These are phyloP conservation scores for Myrmophylax atrothorax DNA, from an alignment of 2,113 vertebrate genomes.

Conservation along the genomic window DNA sequence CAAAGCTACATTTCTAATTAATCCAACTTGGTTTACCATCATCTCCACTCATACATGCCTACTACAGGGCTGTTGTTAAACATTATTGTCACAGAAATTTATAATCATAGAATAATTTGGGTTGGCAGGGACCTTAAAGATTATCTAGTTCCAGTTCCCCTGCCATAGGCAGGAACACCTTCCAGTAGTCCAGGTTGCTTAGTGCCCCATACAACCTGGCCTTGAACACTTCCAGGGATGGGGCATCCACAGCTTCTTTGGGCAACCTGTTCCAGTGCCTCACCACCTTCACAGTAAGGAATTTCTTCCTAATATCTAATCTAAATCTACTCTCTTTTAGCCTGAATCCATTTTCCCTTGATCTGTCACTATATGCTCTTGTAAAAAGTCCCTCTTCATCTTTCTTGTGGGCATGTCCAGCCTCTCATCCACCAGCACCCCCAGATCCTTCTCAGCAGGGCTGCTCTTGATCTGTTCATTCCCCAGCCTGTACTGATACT, in stretches of 20 bases:
- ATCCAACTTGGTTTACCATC: background rate
- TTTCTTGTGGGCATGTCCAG: background rate
- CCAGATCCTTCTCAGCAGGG: background rate
- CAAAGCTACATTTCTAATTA: slow-evolving; percentile 46
- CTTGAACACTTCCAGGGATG: background rate
- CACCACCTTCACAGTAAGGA: background rate
- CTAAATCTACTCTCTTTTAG: background rate
- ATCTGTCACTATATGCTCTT: background rate
- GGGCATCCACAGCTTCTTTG: background rate
- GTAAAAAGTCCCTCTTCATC: background rate
- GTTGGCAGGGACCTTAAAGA: background rate
- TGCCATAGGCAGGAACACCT: background rate
- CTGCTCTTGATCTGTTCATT: background rate
- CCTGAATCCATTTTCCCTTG: background rate
- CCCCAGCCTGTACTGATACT: background rate
- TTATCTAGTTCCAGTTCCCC: background rate
- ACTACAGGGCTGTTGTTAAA: background rate
- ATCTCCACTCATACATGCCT: slow-evolving; percentile 4
- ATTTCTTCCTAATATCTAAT: background rate
- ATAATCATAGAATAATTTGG: background rate
- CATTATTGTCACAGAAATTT: background rate
- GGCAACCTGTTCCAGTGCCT: background rate
- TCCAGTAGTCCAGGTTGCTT: background rate
- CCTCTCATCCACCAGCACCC: background rate
- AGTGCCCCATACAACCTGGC: background rate